phyloP scores from a whole-genome alignment of 1,140 invertebrate genomes.

The Hestina assimilis region DNA sequence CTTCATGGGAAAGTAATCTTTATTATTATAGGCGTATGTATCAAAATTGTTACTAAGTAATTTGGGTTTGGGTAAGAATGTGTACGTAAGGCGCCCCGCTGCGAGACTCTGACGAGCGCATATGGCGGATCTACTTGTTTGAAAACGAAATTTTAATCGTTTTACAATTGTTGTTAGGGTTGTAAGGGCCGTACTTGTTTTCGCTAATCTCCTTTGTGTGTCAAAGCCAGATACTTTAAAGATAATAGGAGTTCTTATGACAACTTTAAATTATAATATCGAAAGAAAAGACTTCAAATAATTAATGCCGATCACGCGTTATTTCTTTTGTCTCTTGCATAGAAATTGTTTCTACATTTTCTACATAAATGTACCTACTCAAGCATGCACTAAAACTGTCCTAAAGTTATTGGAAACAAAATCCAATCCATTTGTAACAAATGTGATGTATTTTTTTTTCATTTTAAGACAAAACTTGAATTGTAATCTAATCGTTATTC shows the following conservation, averaged over 20 bases:
- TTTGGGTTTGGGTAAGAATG: background rate
- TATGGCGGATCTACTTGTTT: constrained; percentile 42
- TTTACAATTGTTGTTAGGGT: constrained; percentile 33
- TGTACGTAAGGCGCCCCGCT: constrained; percentile 31
- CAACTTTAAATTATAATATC: background rate
- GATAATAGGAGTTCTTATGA: background rate
- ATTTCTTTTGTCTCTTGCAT: too few species aligned
- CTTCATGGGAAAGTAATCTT: background rate
- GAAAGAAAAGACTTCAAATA: background rate
- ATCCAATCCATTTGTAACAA: too few species aligned
- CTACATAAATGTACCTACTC: too few species aligned
- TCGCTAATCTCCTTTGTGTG: constrained; percentile 27
- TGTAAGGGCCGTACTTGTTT: constrained; percentile 25
- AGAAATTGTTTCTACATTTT: too few species aligned
- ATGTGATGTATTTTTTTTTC: too few species aligned
- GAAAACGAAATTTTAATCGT: constrained; percentile 41
- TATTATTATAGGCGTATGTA: background rate
- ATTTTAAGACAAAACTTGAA: too few species aligned
- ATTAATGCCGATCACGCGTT: too few species aligned
- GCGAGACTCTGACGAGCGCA: constrained; percentile 33
- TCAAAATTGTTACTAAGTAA: background rate
- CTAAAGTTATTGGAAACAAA: too few species aligned
- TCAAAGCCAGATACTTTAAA: constrained; percentile 17
- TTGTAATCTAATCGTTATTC: too few species aligned
- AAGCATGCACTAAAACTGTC: too few species aligned